These are phyloP conservation scores for Saxicola maurus DNA, from an alignment of 2,797 vertebrate genomes.

Conservation along the genomic window DNA sequence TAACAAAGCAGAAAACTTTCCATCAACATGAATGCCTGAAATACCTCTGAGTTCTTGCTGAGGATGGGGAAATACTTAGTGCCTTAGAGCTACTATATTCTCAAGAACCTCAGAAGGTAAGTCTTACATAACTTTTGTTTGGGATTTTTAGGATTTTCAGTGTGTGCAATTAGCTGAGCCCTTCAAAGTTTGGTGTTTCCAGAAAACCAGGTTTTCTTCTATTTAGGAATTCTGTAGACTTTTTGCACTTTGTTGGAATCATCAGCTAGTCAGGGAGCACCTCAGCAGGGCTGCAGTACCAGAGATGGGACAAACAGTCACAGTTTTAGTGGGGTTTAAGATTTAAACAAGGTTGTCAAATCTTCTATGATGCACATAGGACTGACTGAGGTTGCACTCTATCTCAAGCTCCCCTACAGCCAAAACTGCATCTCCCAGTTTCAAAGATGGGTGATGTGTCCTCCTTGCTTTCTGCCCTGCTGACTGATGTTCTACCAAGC, in stretches of 20 bases:
- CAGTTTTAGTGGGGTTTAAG: neutral
- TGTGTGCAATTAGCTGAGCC: neutral
- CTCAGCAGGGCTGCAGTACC: neutral
- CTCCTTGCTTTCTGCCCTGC: neutral
- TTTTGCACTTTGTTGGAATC: fast-evolving
- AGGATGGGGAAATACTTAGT: neutral
- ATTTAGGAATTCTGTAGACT: neutral
- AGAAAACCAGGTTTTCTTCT: neutral
- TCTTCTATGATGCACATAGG: neutral
- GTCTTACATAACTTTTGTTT: neutral
- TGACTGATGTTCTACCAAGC: neutral
- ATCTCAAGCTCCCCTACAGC: neutral
- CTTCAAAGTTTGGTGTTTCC: neutral
- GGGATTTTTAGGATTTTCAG: neutral
- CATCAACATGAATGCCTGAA: neutral
- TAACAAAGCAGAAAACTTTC: neutral
- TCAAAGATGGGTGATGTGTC: neutral
- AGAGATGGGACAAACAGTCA: neutral
- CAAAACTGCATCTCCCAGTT: neutral
- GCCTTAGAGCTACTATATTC: neutral
- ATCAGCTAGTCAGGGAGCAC: neutral
- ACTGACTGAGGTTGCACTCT: neutral
- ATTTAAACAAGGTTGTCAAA: neutral
- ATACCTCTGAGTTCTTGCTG: neutral
- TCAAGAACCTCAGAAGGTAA: neutral